Evolutionary conservation across 2,797 vertebrate species (phyloP).

Genomic region (Danionella dracula): DNA sequence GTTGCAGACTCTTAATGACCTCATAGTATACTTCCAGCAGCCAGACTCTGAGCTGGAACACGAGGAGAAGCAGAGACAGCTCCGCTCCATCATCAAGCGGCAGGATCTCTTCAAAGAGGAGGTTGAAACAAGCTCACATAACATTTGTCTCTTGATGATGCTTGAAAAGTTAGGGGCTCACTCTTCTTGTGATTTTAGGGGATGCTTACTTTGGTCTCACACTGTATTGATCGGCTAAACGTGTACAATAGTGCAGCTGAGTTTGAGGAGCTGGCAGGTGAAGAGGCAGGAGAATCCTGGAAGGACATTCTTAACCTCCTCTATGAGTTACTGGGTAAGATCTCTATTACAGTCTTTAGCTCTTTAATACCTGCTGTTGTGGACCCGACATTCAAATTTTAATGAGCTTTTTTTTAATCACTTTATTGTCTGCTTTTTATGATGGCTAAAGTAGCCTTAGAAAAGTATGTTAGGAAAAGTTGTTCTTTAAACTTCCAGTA

Average conservation of each 20-base stretch:
- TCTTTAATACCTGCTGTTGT: not conserved
- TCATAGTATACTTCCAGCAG: constrained; percentile 94
- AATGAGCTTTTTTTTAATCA: constrained; percentile 21
- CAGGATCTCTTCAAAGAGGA: constrained; percentile 99
- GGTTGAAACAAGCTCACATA: constrained; percentile 56
- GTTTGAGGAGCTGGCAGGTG: constrained; percentile 83
- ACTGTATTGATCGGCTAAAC: constrained; percentile 94
- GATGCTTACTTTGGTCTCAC: constrained; percentile 89
- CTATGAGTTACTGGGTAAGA: constrained; percentile 88
- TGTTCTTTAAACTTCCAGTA: too few relatives aligned
- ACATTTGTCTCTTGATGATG: not conserved
- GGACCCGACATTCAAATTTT: constrained; percentile 7
- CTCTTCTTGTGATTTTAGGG: constrained; percentile 67
- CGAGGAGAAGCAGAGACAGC: constrained; percentile 91
- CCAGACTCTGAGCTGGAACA: constrained; percentile 87
- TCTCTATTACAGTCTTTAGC: not conserved
- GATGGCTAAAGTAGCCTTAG: not conserved
- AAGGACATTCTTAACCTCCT: constrained; percentile 95
- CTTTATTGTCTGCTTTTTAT: constrained; percentile 6
- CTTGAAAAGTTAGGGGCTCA: not conserved
- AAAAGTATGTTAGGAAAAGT: too few relatives aligned
- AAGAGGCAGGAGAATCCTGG: constrained; percentile 84
- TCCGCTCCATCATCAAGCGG: constrained; percentile 94
- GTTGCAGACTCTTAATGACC: constrained; percentile 87
- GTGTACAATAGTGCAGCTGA: constrained; percentile 90